phyloP scores from a whole-genome alignment of 2,888 invertebrate genomes.

The Bellardia bayeri region DNA sequence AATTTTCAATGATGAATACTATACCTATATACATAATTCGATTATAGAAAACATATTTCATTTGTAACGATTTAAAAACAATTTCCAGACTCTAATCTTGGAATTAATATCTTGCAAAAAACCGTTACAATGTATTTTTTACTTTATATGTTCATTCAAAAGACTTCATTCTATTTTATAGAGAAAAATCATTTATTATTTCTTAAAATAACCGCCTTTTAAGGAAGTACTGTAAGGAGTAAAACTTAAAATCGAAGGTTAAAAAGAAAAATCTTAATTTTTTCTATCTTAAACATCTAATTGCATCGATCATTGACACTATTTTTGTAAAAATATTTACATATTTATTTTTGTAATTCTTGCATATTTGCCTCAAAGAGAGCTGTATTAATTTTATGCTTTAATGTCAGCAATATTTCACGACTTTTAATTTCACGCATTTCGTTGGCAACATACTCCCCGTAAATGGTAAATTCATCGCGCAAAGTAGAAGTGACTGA shows the following conservation, averaged over 20 bases:
- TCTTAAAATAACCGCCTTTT: not conserved
- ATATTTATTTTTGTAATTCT: slow-evolving; percentile 83
- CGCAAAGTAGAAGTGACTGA: slow-evolving; percentile 75
- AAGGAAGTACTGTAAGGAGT: not conserved
- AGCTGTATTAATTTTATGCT: slow-evolving; percentile 87
- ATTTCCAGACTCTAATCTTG: too few species aligned
- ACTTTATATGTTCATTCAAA: not conserved
- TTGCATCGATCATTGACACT: not conserved
- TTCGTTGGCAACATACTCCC: slow-evolving; percentile 87
- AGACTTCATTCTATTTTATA: not conserved
- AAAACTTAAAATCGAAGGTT: slow-evolving; percentile 21
- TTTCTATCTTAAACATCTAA: slow-evolving; percentile 7
- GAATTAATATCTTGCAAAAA: too few species aligned
- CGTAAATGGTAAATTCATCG: slow-evolving; percentile 86
- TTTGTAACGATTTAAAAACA: too few species aligned
- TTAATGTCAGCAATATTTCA: slow-evolving; percentile 86
- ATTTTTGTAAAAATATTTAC: not conserved
- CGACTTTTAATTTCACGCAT: slow-evolving; percentile 86
- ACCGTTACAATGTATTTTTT: too few species aligned
- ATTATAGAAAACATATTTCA: too few species aligned
- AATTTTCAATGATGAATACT: too few species aligned
- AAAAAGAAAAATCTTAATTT: slow-evolving; percentile 10
- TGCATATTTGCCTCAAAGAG: slow-evolving; percentile 87
- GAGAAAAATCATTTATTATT: not conserved
- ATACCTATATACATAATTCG: too few species aligned